Conservation (phyloP, 2,113 vertebrate genomes). For the Colaptes auratus region DNA sequence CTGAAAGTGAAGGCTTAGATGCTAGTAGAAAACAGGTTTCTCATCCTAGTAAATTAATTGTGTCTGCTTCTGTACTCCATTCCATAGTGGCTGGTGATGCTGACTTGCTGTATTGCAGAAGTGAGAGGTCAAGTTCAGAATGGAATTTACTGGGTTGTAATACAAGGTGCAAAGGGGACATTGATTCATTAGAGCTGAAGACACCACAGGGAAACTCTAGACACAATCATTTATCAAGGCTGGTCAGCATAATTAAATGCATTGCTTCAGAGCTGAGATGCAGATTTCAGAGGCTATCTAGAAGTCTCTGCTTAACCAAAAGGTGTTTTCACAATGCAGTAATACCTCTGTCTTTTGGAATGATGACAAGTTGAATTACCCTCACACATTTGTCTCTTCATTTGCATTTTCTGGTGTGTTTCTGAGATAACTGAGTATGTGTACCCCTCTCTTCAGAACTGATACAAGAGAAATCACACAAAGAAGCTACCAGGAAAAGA, state of each 20-base stretch:
- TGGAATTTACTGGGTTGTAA: neutral
- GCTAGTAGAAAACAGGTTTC: neutral
- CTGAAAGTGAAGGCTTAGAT: neutral
- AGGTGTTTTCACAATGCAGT: neutral
- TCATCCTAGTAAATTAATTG: neutral
- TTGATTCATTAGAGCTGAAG: neutral
- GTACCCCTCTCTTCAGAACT: neutral
- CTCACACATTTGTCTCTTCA: neutral
- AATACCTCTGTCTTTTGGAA: neutral
- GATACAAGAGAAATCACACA: neutral
- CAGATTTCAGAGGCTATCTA: neutral
- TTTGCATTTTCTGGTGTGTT: neutral
- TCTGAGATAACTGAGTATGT: neutral
- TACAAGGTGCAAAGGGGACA: neutral
- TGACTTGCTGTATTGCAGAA: neutral
- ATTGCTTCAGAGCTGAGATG: neutral
- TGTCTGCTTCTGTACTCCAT: neutral
- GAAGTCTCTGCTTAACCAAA: neutral
- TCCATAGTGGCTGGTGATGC: neutral
- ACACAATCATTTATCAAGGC: neutral
- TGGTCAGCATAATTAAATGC: neutral
- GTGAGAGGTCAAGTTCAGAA: neutral
- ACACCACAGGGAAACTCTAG: neutral
- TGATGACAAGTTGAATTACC: neutral
- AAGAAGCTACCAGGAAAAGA: neutral